A percentile compares a stretch with the other conserved stretches of the same genome.
These are phyloP conservation scores for Cyphomyrmex costatus DNA, from an alignment of 1,140 invertebrate genomes.

Conservation along the genomic window DNA sequence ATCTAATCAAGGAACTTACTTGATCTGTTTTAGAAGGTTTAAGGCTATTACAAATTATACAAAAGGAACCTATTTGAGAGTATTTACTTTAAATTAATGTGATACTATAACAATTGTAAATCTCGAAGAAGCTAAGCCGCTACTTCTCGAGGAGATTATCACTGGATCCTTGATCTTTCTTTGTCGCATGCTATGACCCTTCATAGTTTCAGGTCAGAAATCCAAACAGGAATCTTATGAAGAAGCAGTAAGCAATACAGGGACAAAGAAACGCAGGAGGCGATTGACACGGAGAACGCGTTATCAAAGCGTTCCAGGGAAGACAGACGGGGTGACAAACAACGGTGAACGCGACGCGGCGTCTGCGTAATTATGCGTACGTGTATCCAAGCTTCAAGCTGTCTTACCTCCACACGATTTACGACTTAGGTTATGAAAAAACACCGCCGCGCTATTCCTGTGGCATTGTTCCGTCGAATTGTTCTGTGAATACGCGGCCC, in stretches of 20 bases:
- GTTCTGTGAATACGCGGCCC: not conserved
- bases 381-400: not conserved
- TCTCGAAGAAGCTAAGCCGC: too few species aligned
- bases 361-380: not conserved
- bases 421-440: constrained; percentile 22
- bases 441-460: not conserved
- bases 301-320: not conserved
- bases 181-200: too few species aligned
- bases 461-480: not conserved
- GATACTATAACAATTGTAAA: too few species aligned
- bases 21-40: too few species aligned
- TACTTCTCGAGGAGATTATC: too few species aligned
- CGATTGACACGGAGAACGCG: not conserved
- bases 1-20: too few species aligned
- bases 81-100: too few species aligned
- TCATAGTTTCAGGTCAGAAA: too few species aligned
- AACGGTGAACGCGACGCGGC: not conserved
- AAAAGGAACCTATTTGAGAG: too few species aligned
- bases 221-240: too few species aligned
- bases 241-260: not conserved
- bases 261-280: not conserved
- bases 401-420: constrained; percentile 21
- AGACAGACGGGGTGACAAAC: not conserved
- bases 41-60: too few species aligned
- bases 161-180: too few species aligned